These are phyloP conservation scores for Cephus pygmeus DNA, from an alignment of 2,888 invertebrate species.

Conservation along the genomic window DNA sequence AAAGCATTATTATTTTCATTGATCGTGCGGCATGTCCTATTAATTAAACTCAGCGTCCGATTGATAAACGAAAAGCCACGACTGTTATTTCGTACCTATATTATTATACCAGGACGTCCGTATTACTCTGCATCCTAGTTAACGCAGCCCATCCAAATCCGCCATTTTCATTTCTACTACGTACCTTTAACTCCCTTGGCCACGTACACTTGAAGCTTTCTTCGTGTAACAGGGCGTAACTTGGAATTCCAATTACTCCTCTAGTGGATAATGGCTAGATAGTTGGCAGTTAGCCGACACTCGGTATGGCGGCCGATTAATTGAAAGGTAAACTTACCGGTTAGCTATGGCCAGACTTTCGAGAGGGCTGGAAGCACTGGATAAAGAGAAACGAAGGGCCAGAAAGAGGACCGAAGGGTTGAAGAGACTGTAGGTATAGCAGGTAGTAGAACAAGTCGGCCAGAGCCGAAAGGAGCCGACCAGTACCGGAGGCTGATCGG, in stretches of 20 bases:
- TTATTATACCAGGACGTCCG: neutral
- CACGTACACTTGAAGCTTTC: neutral
- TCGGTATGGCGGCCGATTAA: constrained; percentile 57
- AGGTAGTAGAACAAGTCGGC: constrained; percentile 18
- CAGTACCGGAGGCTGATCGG: neutral
- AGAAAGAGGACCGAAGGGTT: constrained; percentile 7
- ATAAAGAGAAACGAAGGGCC: neutral
- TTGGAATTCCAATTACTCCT: constrained; percentile 61
- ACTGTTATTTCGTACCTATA: neutral
- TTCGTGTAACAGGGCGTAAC: constrained; percentile 27
- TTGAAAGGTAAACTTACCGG: constrained; percentile 63
- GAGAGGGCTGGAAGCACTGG: constrained; percentile 35
- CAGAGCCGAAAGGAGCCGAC: constrained; percentile 11
- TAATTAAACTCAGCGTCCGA: constrained; percentile 31
- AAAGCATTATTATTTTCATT: constrained; percentile 27
- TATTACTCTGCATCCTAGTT: neutral
- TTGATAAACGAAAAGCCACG: constrained; percentile 20
- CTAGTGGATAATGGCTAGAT: constrained; percentile 60
- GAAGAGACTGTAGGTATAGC: constrained; percentile 31
- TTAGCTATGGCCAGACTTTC: constrained; percentile 57
- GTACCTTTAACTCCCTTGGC: neutral
- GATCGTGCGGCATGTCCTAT: constrained; percentile 20
- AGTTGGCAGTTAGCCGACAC: constrained; percentile 57
- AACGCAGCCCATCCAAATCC: neutral
- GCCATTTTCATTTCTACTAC: neutral